These are phyloP conservation scores for Hippocampus mohnikei DNA, from an alignment of 2,113 vertebrate species.

Conservation along the genomic window DNA sequence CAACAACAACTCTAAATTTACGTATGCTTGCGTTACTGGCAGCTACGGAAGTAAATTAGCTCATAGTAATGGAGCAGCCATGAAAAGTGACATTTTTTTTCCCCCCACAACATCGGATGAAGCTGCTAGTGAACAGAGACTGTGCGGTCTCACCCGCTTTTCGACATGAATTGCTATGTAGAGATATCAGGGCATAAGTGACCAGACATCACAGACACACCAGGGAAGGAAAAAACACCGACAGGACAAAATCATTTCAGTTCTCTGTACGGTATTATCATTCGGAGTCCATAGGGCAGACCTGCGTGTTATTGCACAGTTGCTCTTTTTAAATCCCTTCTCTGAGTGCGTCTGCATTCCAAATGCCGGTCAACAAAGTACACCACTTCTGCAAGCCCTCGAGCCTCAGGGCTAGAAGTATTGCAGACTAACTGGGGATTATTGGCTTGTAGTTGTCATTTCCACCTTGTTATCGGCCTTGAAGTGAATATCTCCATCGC, in stretches of 20 bases:
- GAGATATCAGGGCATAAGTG: conserved; percentile 8
- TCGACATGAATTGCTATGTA: conserved; percentile 15
- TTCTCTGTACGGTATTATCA: conserved; percentile 43
- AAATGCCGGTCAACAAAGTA: conserved; percentile 57
- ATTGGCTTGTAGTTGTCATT: conserved; percentile 64
- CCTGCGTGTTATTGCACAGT: conserved; percentile 50
- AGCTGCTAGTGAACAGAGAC: conserved; percentile 5
- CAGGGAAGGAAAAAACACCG: conserved; percentile 27
- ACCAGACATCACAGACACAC: conserved; percentile 15
- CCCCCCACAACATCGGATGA: conserved; percentile 8
- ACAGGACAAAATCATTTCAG: conserved; percentile 30
- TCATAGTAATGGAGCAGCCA: conserved; percentile 19
- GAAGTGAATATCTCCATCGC: conserved; percentile 43
- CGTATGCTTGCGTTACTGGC: conserved; percentile 1
- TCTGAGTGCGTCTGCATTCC: conserved; percentile 62
- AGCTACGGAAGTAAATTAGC: conserved; percentile 4
- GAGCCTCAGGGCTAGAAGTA: conserved; percentile 54
- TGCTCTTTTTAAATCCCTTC: conserved; percentile 61
- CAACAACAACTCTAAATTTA: conserved; percentile 5
- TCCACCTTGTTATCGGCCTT: conserved; percentile 60
- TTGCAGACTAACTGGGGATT: conserved; percentile 62
- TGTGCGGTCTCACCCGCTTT: neutral
- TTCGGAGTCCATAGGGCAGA: conserved; percentile 37
- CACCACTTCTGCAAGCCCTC: conserved; percentile 44
- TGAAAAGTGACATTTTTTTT: conserved; percentile 13